phyloP scores from a whole-genome alignment of 2,113 vertebrate genomes.

The Erythrocercus mccallii region DNA sequence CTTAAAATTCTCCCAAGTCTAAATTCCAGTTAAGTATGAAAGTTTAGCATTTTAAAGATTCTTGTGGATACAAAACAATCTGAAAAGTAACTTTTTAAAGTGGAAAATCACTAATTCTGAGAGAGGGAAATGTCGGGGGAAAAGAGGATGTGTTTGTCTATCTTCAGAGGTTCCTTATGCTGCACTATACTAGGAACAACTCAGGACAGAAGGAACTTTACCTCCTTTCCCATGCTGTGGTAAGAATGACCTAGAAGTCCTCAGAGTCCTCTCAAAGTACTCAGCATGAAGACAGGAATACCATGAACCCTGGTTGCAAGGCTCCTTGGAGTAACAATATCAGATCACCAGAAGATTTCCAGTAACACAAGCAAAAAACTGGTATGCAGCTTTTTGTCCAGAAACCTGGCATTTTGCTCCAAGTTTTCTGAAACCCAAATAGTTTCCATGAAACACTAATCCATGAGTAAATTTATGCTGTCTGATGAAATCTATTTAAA shows the following conservation, averaged over 20 bases:
- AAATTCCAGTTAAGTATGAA: not conserved
- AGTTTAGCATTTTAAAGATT: not conserved
- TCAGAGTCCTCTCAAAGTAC: not conserved
- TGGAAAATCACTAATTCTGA: not conserved
- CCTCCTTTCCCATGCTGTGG: not conserved
- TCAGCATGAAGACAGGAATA: not conserved
- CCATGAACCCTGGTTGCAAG: not conserved
- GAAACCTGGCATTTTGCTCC: too few relatives aligned
- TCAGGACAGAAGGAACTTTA: not conserved
- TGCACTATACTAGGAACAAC: not conserved
- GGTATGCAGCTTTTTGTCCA: too few relatives aligned
- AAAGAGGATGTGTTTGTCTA: not conserved
- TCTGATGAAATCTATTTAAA: too few relatives aligned
- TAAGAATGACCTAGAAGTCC: not conserved
- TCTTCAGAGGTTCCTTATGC: not conserved
- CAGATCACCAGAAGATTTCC: too few relatives aligned
- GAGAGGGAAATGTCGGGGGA: rapidly evolving
- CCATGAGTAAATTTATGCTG: too few relatives aligned
- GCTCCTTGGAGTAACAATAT: too few relatives aligned
- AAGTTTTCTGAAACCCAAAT: too few relatives aligned
- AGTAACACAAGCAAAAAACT: too few relatives aligned
- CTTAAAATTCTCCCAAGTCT: not conserved
- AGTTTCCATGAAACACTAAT: too few relatives aligned
- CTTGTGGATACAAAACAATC: not conserved
- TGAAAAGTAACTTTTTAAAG: not conserved